Conservation (phyloP, 2,797 vertebrate species). For the Peromyscus nudipes region DNA sequence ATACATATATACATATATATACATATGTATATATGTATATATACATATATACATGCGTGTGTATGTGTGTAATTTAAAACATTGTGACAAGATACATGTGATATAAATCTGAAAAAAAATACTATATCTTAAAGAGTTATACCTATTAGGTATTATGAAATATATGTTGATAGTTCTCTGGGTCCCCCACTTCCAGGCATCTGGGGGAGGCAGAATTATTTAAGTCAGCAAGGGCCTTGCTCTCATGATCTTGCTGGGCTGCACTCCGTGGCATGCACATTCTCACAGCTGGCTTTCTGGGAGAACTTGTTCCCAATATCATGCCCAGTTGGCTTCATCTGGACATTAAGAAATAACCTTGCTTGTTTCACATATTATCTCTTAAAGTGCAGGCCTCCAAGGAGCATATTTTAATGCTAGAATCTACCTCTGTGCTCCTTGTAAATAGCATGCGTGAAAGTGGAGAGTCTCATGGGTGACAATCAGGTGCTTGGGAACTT, state of each 20-base stretch:
- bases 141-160: not conserved
- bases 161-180: not conserved
- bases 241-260: not conserved
- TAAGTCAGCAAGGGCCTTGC: not conserved
- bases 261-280: not conserved
- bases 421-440: constrained; percentile 36
- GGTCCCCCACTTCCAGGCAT: not conserved
- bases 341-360: constrained; percentile 29
- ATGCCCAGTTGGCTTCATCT: not conserved
- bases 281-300: not conserved
- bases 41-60: no score
- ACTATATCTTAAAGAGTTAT: not conserved
- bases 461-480: constrained; percentile 1
- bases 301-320: not conserved
- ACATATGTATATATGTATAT: no score
- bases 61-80: no score
- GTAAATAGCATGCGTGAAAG: constrained; percentile 56
- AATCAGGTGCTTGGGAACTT: constrained; percentile 10
- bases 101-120: not conserved
- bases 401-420: constrained; percentile 58
- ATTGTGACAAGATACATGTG: not conserved
- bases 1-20: no score
- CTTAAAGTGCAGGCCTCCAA: not conserved
- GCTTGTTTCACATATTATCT: constrained; percentile 10
- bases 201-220: not conserved